These are phyloP conservation scores for Varecia variegata DNA, from an alignment of 2,797 vertebrate genomes.

Conservation along the genomic window DNA sequence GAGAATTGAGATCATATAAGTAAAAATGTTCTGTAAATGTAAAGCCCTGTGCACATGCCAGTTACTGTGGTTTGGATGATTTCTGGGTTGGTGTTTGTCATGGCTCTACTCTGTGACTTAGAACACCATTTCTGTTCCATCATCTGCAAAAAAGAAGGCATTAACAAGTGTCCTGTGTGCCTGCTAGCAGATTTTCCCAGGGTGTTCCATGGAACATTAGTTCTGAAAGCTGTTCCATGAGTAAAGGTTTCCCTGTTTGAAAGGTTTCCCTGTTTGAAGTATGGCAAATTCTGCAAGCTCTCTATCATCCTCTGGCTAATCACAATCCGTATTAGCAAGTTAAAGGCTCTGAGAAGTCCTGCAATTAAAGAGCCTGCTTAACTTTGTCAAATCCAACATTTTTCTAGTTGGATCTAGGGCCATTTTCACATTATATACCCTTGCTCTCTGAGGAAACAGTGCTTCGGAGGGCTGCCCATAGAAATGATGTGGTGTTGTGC, in stretches of 20 bases:
- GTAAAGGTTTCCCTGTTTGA: constrained; percentile 23
- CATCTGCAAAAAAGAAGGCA: background rate
- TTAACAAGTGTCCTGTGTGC: constrained; percentile 12
- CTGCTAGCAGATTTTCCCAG: background rate
- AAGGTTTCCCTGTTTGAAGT: constrained; percentile 21
- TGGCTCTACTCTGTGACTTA: constrained; percentile 31
- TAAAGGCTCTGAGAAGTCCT: constrained; percentile 57
- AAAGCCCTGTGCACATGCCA: background rate
- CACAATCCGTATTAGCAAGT: background rate
- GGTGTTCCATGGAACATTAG: background rate
- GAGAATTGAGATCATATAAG: background rate
- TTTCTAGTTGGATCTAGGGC: background rate
- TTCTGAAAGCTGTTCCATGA: constrained; percentile 21
- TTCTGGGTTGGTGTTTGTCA: constrained; percentile 2
- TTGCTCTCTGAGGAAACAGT: background rate
- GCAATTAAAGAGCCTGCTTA: background rate
- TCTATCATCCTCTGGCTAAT: background rate
- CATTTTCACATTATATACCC: background rate
- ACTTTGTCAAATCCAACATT: background rate
- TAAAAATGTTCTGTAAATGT: constrained; percentile 20
- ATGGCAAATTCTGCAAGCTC: constrained; percentile 21
- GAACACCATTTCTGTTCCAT: constrained; percentile 28
- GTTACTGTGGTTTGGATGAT: background rate
- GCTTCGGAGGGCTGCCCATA: background rate
- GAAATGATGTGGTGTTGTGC: background rate